Base-by-base conservation (phyloP, 2,113 vertebrate genomes). In the Phrynocephalus versicolor region DNA sequence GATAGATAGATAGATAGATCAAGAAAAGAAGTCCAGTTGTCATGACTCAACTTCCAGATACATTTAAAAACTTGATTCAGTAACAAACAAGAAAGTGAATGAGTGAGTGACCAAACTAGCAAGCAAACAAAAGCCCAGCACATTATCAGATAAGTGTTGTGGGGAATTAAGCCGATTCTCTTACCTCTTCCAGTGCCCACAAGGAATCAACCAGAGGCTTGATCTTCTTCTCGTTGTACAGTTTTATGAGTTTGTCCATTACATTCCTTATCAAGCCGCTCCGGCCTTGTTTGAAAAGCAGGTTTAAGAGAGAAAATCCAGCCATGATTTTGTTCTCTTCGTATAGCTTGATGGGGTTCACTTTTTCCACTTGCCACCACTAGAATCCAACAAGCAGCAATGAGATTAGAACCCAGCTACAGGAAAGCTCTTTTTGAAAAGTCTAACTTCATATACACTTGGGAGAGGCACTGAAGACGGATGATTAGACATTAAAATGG, bases 311-410 rank as follows among this genome's bases (percentile, higher is more conserved):
- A 16, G 98, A 99, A 92, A 99, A 99, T 58, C 98, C 99, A 2
- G 98, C 98, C 65, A 99, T 98, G 90, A 98, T 96, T 96, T 99
- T 99, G 96, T 99, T 99, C 94, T 99, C 99, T 93, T 99, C 99
- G 0, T 98, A 99, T 9, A 99, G 97, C 95, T 99, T 99, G 94
- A 99, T 98, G 37, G 98, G 99, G 94, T 99, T 99, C 89, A 99
- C 98, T 91, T 99, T 99, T 95, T 99, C 99, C 82, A 99, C 98
- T 91, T 99, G 99, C 99, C 99, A 99, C 98, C 99, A 99, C 99
- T 99, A 93, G 16, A 89, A 93, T 73, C 27, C 82, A 92, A 88
- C 74, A 91, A 90, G 91, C 0, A 72, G 25, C 57, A 75, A 55
- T 19, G 67, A 2, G 13, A 30, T 65, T 14, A 37, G 35, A 51